Evolutionary conservation across 2,797 vertebrate species (phyloP), one percentile per base, ranked within the genome.

Genomic region (Heteromormyrus szaboi): DNA sequence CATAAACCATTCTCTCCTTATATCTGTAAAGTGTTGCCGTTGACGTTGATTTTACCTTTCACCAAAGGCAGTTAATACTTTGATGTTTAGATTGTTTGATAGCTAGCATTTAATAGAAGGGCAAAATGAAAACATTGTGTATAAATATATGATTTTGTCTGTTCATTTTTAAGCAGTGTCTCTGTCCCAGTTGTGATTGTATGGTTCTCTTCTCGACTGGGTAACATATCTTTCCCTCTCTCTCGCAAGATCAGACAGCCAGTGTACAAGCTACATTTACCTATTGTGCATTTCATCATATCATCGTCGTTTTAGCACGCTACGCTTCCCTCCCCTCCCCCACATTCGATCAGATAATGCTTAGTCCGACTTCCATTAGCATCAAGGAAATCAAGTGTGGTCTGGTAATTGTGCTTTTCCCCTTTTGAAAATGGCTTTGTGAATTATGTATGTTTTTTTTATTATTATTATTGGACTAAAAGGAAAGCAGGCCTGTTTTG

Each of bases 391-490:
- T 68, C 85, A 91, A 93, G 89, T 89, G 89, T 88, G 89, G 91
- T 89, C 88, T 88, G 90, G 91, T 91, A 91, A 92, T 92, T 93
- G 81, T 89, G 68, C 84, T 53, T 87, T 90, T 91, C 91, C 89
- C 84, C 89, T 91, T 91, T 92, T 91, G 92, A 92, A 95, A 93
- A 92, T 93, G 90, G 88, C 86, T 88, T 93, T 89, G 94, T 96
- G 88, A 96, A 96, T 95, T 93, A 96, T 96, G 93, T 91, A 96
- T 87, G 50, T 37, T 90, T 68, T 90, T 84, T 85, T 88, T 50
- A 81, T 81, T 84, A 88, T 88, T 89, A 50, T 59, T 50, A 56
- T 83, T 86, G 81, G 46, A 33, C 48, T 88, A 50, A 44, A 44
- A 37, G 86, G 86, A 22, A 51, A 25, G 87, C 22, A n/a, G 48